Evolutionary conservation across 2,888 invertebrate genomes (phyloP).

Genomic region (Acanthococcus lagerstroemiae): DNA sequence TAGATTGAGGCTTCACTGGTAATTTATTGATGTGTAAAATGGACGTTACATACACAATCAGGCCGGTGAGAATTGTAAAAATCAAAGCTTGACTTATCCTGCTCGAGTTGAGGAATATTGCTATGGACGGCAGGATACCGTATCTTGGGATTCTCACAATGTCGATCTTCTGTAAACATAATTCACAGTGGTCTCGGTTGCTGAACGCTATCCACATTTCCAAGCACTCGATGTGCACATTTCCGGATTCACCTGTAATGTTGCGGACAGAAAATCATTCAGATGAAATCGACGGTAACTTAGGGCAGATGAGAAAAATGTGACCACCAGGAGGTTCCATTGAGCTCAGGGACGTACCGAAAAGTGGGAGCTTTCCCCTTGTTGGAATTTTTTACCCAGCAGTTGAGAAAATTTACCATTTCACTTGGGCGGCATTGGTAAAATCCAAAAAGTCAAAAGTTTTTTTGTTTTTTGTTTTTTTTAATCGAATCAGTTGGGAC

Average conservation of each 20-base stretch:
- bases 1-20: neutral
- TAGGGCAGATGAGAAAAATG: too few relatives aligned
- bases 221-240: conserved; percentile 19
- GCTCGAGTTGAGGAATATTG: conserved; percentile 2
- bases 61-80: neutral
- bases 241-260: conserved; percentile 8
- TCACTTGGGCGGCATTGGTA: too few relatives aligned
- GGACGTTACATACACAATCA: neutral
- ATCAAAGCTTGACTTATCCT: conserved; percentile 10
- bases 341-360: too few relatives aligned
- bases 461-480: too few relatives aligned
- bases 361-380: too few relatives aligned
- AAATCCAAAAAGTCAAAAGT: too few relatives aligned
- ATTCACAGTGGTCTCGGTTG: conserved; percentile 19
- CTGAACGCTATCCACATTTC: conserved; percentile 15
- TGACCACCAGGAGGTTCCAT: too few relatives aligned
- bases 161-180: conserved; percentile 14
- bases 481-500: too few relatives aligned
- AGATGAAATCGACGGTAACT: too few relatives aligned
- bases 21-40: conserved; percentile 13
- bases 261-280: too few relatives aligned
- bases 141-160: conserved; percentile 12
- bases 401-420: too few relatives aligned
- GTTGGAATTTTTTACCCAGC: too few relatives aligned
- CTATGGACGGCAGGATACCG: conserved; percentile 4